Percentiles rank a stretch among this genome's conserved stretches.
These are phyloP conservation scores for Corythaeola cristata DNA, from an alignment of 2,113 vertebrate genomes.

Conservation along the genomic window DNA sequence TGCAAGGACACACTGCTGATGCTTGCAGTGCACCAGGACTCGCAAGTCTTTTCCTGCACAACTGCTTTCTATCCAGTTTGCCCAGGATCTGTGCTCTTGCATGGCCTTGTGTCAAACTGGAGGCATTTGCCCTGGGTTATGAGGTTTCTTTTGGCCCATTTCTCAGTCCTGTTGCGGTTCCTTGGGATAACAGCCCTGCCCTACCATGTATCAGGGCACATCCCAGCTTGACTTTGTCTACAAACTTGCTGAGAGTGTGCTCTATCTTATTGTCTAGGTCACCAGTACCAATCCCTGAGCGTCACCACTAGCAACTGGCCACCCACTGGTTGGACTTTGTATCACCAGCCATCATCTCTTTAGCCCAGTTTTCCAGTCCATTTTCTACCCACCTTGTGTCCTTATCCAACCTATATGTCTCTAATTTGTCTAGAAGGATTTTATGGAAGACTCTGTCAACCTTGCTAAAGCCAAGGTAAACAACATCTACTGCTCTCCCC, in stretches of 20 bases:
- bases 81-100: not conserved
- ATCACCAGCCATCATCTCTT: not conserved
- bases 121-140: not conserved
- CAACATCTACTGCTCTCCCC: not conserved
- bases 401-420: not conserved
- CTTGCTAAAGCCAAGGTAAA: not conserved
- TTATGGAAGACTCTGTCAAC: not conserved
- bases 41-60: not conserved
- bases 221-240: not conserved
- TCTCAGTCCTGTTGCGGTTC: not conserved
- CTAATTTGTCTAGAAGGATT: not conserved
- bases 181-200: not conserved
- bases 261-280: not conserved
- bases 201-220: not conserved
- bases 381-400: not conserved
- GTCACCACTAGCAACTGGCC: not conserved
- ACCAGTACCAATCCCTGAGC: not conserved
- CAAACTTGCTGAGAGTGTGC: not conserved
- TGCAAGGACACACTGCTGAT: not conserved
- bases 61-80: not conserved
- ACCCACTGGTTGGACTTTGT: not conserved
- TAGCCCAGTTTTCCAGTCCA: not conserved
- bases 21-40: not conserved
- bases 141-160: not conserved
- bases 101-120: not conserved